Evolutionary conservation across 2,797 vertebrate genomes (phyloP).

Genomic region (Silurus aristotelis): DNA sequence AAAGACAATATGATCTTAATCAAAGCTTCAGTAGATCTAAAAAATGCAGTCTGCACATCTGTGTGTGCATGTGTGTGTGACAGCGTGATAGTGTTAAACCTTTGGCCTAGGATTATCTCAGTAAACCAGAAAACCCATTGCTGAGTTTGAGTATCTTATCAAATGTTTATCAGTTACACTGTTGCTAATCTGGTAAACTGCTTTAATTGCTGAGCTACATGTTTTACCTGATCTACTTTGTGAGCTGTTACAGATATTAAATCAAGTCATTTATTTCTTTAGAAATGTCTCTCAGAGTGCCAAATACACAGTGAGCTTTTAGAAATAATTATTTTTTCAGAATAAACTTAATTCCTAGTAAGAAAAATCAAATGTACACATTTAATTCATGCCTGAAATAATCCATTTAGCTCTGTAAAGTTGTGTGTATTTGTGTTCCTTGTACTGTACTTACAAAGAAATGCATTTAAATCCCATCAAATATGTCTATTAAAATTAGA

Average conservation of each 20-base stretch:
- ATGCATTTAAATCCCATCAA: neutral
- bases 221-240: neutral
- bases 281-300: neutral
- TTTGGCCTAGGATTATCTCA: conserved; percentile 32
- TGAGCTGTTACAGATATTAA: neutral
- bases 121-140: neutral
- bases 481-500: neutral
- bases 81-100: conserved; percentile 11
- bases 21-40: neutral
- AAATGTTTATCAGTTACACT: conserved; percentile 10
- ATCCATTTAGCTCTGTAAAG: too few species aligned
- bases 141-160: neutral
- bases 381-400: neutral
- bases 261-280: neutral
- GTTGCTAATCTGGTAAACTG: neutral
- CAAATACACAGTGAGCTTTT: neutral
- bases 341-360: neutral
- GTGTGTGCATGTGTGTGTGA: neutral
- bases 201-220: neutral
- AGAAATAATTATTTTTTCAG: neutral
- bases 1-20: neutral
- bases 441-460: neutral
- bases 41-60: neutral
- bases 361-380: too few species aligned
- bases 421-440: neutral